phyloP scores from a whole-genome alignment of 1,140 invertebrate species.

The silkworm (Bombyx mori) region ASM3026992v2 NC_085124.1:8908501-8909000 shows the following conservation, averaged over 20 bases:
- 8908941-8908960: conserved; percentile 28
- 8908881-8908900: conserved; percentile 42
- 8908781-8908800: conserved; percentile 72
- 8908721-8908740: conserved; percentile 34
- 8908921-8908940: conserved; percentile 18
- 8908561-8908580: too few relatives aligned
- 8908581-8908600: too few relatives aligned
- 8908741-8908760: conserved; percentile 69
- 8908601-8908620: too few relatives aligned
- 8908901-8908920: conserved; percentile 25
- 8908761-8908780: conserved; percentile 73
- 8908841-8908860: conserved; percentile 71
- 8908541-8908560: too few relatives aligned
- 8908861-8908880: conserved; percentile 69
- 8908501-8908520: too few relatives aligned
- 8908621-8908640: not conserved
- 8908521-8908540: too few relatives aligned
- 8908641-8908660: conserved; percentile 15
- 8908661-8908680: conserved; percentile 46
- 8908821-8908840: conserved; percentile 68
- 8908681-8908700: conserved; percentile 60
- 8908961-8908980: conserved; percentile 22
- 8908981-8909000: conserved; percentile 69
- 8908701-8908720: conserved; percentile 61
- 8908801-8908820: conserved; percentile 73